A percentile compares a stretch with the other conserved stretches of the same genome.
Evolutionary conservation across 2,797 vertebrate species (phyloP).

Genomic region (Tragelaphus oryx): DNA sequence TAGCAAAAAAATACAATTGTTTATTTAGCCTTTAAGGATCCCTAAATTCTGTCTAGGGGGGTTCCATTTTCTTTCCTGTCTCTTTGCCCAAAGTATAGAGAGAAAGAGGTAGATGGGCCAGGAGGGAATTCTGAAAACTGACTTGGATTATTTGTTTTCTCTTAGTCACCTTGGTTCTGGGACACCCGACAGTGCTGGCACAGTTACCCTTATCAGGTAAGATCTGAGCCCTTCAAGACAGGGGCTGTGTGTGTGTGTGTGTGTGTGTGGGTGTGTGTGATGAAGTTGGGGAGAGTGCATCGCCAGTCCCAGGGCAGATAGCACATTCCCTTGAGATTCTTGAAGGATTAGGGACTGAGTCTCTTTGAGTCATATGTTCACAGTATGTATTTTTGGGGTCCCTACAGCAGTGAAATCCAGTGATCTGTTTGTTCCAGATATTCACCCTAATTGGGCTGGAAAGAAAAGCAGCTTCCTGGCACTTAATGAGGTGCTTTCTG

Average conservation of each 20-base stretch:
- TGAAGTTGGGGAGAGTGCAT: neutral
- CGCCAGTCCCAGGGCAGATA: neutral
- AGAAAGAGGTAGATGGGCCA: neutral
- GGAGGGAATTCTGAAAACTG: slow-evolving; percentile 26
- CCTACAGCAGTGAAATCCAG: neutral
- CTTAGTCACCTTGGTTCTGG: slow-evolving; percentile 94
- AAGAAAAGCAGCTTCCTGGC: neutral
- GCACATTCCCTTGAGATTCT: neutral
- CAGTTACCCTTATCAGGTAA: slow-evolving; percentile 95
- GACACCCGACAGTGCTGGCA: slow-evolving; percentile 97
- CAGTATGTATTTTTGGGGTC: neutral
- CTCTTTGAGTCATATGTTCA: neutral
- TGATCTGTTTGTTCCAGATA: slow-evolving; percentile 28
- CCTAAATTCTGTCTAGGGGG: neutral
- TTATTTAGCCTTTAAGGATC: slow-evolving; percentile 16
- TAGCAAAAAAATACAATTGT: neutral
- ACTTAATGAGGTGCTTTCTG: slow-evolving; percentile 28
- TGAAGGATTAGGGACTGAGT: neutral
- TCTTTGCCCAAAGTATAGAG: neutral
- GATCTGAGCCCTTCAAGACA: neutral
- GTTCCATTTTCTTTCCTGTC: neutral
- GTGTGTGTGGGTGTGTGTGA: neutral
- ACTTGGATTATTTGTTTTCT: slow-evolving; percentile 43
- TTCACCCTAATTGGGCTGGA: neutral
- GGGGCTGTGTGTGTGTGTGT: neutral